phyloP scores from a whole-genome alignment of 2,113 vertebrate genomes.

The Sisor rabdophorus region DNA sequence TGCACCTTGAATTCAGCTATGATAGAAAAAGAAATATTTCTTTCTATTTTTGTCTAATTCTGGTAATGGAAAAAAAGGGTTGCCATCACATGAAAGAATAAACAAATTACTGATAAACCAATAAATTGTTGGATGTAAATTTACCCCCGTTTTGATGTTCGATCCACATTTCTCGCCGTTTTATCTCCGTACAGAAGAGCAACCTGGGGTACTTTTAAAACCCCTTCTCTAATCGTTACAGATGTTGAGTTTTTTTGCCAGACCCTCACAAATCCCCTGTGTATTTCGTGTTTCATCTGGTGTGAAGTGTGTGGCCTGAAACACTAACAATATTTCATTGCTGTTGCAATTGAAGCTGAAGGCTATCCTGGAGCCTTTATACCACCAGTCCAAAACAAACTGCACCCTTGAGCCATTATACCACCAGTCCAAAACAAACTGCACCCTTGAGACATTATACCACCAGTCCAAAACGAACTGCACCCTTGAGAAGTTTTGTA shows the following conservation, averaged over 20 bases:
- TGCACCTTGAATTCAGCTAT: no score
- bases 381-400: constrained; percentile 26
- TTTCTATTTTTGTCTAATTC: no score
- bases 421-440: constrained; percentile 26
- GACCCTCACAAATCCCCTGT: background rate
- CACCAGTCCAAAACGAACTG: constrained; percentile 23
- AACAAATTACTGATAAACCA: background rate
- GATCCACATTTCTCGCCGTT: background rate
- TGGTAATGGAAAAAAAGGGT: no score
- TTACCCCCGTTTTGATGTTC: background rate
- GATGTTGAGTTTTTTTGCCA: background rate
- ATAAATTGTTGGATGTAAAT: background rate
- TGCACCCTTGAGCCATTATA: constrained; percentile 17
- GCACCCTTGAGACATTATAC: constrained; percentile 17
- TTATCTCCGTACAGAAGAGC: background rate
- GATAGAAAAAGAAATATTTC: no score
- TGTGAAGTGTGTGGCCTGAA: constrained; percentile 1
- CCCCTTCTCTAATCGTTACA: background rate
- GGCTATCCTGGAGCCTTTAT: constrained; percentile 11
- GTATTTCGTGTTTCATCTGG: constrained; percentile 19
- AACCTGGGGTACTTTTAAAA: background rate
- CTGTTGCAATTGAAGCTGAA: background rate
- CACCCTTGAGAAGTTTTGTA: constrained; percentile 19
- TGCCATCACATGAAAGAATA: no score
- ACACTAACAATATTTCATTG: background rate